Conservation (phyloP, 2,113 vertebrate species). For the Otolemur garnettii region DNA sequence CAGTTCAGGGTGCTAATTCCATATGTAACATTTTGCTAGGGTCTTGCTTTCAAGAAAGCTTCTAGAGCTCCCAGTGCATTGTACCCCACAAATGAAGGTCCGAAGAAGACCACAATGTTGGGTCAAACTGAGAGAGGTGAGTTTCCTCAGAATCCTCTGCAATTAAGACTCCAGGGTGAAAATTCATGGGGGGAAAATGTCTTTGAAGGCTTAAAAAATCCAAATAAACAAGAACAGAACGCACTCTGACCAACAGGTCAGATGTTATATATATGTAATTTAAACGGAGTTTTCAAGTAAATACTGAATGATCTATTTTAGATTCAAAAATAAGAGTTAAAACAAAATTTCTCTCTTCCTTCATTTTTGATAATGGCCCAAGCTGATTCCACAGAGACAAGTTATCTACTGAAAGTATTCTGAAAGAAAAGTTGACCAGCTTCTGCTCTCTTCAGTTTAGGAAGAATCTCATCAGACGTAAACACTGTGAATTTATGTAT, state of each 20-base stretch:
- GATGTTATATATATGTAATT: not conserved
- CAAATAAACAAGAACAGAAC: conserved; percentile 76
- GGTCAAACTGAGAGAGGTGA: not conserved
- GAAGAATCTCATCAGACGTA: conserved; percentile 85
- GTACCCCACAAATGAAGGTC: not conserved
- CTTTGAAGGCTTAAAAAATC: conserved; percentile 73
- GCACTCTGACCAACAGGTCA: conserved; percentile 55
- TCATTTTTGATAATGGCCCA: conserved; percentile 62
- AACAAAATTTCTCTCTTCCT: conserved; percentile 59
- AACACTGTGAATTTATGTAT: conserved; percentile 78
- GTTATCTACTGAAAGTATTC: conserved; percentile 34
- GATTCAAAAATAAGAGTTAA: not conserved
- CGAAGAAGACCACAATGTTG: not conserved
- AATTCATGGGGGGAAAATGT: conserved; percentile 77
- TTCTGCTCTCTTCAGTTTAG: conserved; percentile 76
- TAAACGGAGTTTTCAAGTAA: not conserved
- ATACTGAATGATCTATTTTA: not conserved
- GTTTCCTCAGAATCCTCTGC: conserved; percentile 68
- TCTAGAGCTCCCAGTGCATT: not conserved
- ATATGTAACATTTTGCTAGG: not conserved
- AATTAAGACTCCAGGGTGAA: conserved; percentile 72
- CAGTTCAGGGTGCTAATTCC: conserved; percentile 17
- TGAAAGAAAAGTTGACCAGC: conserved; percentile 65
- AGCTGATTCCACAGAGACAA: conserved; percentile 69
- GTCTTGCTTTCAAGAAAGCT: conserved; percentile 12